Evolutionary conservation across 2,888 invertebrate species (phyloP).

Genomic region (Stegana nigrithorax): DNA sequence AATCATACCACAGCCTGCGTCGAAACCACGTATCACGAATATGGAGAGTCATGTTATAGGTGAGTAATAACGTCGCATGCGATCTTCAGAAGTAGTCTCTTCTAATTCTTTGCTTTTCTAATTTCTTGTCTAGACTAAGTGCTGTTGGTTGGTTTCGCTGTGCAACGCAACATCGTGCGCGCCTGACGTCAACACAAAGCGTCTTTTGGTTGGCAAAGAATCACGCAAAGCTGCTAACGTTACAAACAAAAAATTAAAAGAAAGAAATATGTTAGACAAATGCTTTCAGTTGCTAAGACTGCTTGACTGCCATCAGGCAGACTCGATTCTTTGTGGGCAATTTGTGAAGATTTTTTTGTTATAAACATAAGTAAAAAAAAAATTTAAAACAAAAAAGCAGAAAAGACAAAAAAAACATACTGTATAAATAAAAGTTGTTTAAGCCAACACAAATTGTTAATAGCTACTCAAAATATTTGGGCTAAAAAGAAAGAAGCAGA

Average conservation of each 20-base stretch:
- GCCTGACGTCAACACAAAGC: background rate
- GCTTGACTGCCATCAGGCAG: background rate
- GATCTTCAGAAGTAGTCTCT: background rate
- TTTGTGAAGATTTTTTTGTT: background rate
- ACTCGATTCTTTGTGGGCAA: background rate
- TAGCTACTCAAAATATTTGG: constrained; percentile 21
- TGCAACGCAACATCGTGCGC: background rate
- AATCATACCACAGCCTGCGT: constrained; percentile 86
- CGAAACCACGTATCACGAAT: constrained; percentile 67
- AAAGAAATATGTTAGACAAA: constrained; percentile 19
- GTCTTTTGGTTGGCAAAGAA: background rate
- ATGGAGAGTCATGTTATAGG: constrained; percentile 69
- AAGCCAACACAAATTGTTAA: constrained; percentile 38
- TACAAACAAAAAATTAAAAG: constrained; percentile 10
- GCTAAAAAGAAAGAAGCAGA: too few relatives aligned
- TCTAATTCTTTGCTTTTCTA: background rate
- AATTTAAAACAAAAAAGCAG: constrained; percentile 20
- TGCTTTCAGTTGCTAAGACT: constrained; percentile 4
- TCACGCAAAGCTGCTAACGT: constrained; percentile 4
- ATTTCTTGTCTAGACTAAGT: constrained; percentile 40
- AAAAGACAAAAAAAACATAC: constrained; percentile 24
- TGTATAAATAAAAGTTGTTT: constrained; percentile 25
- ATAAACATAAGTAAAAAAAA: constrained; percentile 20
- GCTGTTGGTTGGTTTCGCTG: constrained; percentile 19
- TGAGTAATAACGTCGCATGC: too few relatives aligned